Base-by-base conservation (phyloP, 2,113 vertebrate genomes). In the Rana temporaria region DNA sequence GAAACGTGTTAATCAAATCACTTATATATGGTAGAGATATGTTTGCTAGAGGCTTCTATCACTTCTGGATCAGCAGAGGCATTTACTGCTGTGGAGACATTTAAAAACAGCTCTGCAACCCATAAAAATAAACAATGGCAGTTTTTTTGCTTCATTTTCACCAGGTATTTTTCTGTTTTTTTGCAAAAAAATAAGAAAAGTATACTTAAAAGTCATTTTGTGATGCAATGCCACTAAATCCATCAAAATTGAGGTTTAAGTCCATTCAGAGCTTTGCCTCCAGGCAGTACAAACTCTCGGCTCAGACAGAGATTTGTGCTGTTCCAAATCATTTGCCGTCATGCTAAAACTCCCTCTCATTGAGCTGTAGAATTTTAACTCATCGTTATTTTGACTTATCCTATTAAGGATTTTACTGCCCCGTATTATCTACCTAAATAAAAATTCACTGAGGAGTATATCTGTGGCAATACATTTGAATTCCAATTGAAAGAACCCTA, bases 361-460 rank as follows among this genome's bases (percentile, higher is more conserved):
- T n/a, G 56, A 85, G 74, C 53, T 85, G 84, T 67, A 32, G 71
- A 80, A 84, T 72, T 22, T 80, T 85, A 62, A 86, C 84, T 84
- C 72, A 79, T 86, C 84, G 84, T 87, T 76, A 73, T 34, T 57
- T 64, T 16, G 79, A 79, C 75, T 90, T 76, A n/a, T 56, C 69
- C 65, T 79, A 60, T 86, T 88, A 85, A 86, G 79, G 86, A 84
- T 86, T 88, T 80, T 66, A 66, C 82, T 81, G 86, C 66, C 79
- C 72, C 15, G 84, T 1, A 83, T 85, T 84, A 86, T 80, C 88
- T 71, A 86, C 72, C 76, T 64, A 64, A 85, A 86, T 89, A 87
- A 90, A 87, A 90, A 89, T 88, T 85, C 85, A 84, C 69, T 81
- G 53, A 26, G 69, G 22, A 24, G 57, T 56, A 32, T 78, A 84